Percentiles rank a stretch among this genome's conserved stretches.
Conservation (phyloP, 1,140 invertebrate species). For the Helicorthomorpha holstii region DNA sequence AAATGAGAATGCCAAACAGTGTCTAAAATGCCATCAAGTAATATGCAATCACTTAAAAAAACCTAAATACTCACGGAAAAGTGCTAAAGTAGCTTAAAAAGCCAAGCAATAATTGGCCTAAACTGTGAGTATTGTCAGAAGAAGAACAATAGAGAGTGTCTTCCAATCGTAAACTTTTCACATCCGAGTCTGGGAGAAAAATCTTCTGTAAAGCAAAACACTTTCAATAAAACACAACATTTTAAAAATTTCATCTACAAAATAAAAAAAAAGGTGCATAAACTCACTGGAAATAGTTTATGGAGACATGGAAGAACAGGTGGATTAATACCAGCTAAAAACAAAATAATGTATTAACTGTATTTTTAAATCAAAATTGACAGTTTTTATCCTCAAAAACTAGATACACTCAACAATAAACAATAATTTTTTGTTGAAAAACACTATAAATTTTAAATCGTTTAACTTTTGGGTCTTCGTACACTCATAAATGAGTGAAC, state of each 20-base stretch:
- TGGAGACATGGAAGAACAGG: constrained; percentile 77
- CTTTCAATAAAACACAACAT: not conserved
- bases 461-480: no score
- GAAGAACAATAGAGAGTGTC: constrained; percentile 30
- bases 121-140: constrained; percentile 45
- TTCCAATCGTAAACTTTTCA: constrained; percentile 41
- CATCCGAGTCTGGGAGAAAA: constrained; percentile 39
- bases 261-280: not conserved
- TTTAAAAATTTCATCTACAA: not conserved
- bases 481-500: no score
- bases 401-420: no score
- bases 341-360: constrained; percentile 53
- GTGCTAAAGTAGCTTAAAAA: constrained; percentile 73
- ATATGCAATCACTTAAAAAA: no score
- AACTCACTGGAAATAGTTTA: constrained; percentile 39
- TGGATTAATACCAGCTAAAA: constrained; percentile 52
- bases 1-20: no score
- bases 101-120: constrained; percentile 72
- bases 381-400: no score
- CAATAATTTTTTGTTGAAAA: no score
- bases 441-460: no score
- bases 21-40: no score
- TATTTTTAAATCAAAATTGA: no score
- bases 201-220: constrained; percentile 30
- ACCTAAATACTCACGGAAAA: constrained; percentile 52